phyloP scores from a whole-genome alignment of 2,888 invertebrate genomes.

The Cephus pygmeus region DNA sequence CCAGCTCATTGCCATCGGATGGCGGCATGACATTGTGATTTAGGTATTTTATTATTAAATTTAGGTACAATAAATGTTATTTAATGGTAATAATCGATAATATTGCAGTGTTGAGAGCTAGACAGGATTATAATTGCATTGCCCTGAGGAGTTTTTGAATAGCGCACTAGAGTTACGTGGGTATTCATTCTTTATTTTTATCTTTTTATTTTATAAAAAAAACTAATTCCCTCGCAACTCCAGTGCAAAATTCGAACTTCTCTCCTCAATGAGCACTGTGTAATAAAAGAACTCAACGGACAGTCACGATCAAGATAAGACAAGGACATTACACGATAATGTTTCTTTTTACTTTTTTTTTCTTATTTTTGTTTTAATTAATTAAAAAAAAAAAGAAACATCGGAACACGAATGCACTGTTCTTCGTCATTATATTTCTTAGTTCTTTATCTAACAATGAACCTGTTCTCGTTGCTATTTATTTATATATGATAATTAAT shows the following conservation, averaged over 20 bases:
- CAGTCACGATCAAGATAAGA: background rate
- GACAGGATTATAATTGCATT: conserved; percentile 28
- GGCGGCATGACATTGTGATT: conserved; percentile 58
- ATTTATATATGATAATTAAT: conserved; percentile 45
- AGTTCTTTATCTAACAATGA: conserved; percentile 1
- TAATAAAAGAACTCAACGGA: background rate
- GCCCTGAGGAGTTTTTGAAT: background rate
- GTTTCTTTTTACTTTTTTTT: conserved; percentile 4
- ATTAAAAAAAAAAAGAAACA: background rate
- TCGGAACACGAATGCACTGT: background rate
- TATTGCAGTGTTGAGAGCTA: conserved; percentile 50
- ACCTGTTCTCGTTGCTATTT: conserved; percentile 46
- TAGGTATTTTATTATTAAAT: conserved; percentile 62
- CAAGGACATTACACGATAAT: background rate
- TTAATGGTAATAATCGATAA: conserved; percentile 56
- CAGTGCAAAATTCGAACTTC: background rate
- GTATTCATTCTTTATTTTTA: conserved; percentile 3
- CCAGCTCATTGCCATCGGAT: conserved; percentile 33
- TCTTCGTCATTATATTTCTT: background rate
- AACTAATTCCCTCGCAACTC: conserved; percentile 1
- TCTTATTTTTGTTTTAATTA: background rate
- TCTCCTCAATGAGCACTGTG: background rate
- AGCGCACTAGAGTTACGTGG: background rate
- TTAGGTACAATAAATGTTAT: conserved; percentile 61
- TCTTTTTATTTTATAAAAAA: conserved; percentile 6